Base-by-base conservation (phyloP, 2,888 invertebrate genomes). In the Nephrotoma appendiculata region DNA sequence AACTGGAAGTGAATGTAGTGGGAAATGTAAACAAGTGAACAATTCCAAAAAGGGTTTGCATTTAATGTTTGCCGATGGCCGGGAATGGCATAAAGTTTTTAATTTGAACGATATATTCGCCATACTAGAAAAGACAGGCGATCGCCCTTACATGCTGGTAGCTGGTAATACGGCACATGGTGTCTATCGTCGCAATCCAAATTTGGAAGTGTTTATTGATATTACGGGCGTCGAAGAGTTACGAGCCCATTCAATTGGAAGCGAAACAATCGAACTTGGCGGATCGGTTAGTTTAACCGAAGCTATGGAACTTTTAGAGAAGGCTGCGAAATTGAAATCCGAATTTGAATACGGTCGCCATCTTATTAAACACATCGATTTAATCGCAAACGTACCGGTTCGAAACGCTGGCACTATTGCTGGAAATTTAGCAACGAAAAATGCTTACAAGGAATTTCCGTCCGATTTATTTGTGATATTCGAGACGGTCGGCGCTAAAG, bases 111-210 rank as follows among this genome's bases (percentile, higher is more conserved):
- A 93, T 87, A 90, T 94, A 86, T 93, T 94, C 89, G 89, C 90
- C n/a, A 90, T 94, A 84, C 41, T 96, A 83, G 88, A 89, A 41
- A 89, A 89, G 41, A 89, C 91, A 86, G 91, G 91, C 7, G 89
- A 92, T 6, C 90, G 91, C 2, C 91, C 92, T 9, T 95, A 95
- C 88, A 93, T 94, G 90, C 90, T 96, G 7, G 93, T 96, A 0
- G 94, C 94, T 41, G 96, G 96, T 15, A 96, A 96, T 89, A 96
- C 96, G 1, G 95, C 94, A 4, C 94, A 94, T 90, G 97, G 96
- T 12, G 92, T 93, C 1, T 93, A 91, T 88, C 90, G 92, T 6
- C 90, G 91, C 11, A 87, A 88, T 2, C 48, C 87, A 0, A 88
- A 89, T 12, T 89, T 91, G 86, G 92, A 93, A 88, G 90, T 93